Evolutionary conservation across 2,888 invertebrate genomes (phyloP), one percentile per base, ranked within the genome.

Genomic region (Xestia sexstrigata): DNA sequence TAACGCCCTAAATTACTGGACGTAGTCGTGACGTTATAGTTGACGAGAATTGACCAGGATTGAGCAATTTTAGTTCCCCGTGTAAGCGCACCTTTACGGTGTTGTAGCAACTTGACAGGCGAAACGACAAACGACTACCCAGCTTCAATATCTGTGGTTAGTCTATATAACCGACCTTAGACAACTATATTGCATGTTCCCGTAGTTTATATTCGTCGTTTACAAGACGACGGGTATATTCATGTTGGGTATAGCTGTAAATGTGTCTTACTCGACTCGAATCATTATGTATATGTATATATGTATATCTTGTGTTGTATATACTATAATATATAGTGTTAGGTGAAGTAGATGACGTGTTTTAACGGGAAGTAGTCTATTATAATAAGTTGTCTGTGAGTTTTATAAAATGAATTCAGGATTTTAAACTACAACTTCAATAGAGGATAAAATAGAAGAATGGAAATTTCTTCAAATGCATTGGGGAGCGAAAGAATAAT

Each of bases 221-320:
- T 23, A 65, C n/a, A 63, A 62, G 23, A 52, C 45, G 35, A 62
- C 42, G 42, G 15, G 13, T 77, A 60, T 15, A 62, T 78, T 70
- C 69, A 45, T 26, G 3, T 47, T 30, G 15, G 0, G 20, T 55
- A 15, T 8, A 26, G 20, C 11, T 49, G 47, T 47, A 23, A 65
- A 58, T 74, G 35, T 52, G 17, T 30, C 39, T 63, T 62, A 9
- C 17, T 49, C 2, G 30, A 17, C 30, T 66, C 0, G 17, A n/a
- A 30, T 30, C 52, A 35, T 75, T 52, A 45, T 45, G n/a, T 26
- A 60, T 30, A 30, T 62, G 20, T 20, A 62, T n/a, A n/a, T n/a
- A n/a, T n/a, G 20, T 35, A 1, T 30, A 62, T 62, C 30, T 62
- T 58, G 58, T 26, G 15, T 58, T 58, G 26, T 58, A 26, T 26